Base-by-base conservation (phyloP, 2,888 invertebrate genomes). In the Drosophila multiciliata region DNA sequence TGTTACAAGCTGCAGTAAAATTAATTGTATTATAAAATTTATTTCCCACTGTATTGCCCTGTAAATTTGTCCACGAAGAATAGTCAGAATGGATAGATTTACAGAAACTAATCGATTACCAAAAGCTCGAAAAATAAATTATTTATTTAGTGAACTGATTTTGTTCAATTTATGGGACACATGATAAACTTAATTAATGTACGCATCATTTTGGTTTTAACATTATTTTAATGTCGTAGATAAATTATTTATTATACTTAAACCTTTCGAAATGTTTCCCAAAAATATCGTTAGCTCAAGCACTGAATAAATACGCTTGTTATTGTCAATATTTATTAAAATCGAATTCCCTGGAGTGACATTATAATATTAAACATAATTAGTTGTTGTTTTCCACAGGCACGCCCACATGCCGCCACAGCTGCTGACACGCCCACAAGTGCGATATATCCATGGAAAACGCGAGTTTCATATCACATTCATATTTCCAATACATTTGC, bases 281-380 rank as follows among this genome's bases (percentile, higher is more conserved):
- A 58, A 48, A 58, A 45, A 38, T 38, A 12, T 26, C 6, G 7
- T 58, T 20, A 35, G 6, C 52, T 35, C 29, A 17, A 8, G 26
- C n/a, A 9, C 58, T 36, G 2, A 40, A 52, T 49, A 58, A 68
- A 55, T 49, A 42, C 29, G 38, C 45, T 48, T 54, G 59, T 76
- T 59, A 50, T 63, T 80, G 61, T n/a, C 36, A 38, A 59, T 55
- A 68, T 83, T 62, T 53, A 66, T 40, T 55, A 61, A 58, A 55
- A 53, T 42, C 23, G 26, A 66, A 68, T 29, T 77, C 90, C 74
- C 90, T 50, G 32, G 74, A 62, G 90, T 73, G 58, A 69, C 84
- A 80, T 86, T 88, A 73, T 69, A 29, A 57, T 49, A 55, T 75
- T 75, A 72, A 61, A 53, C 69, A 86, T 86, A 88, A 86, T 83